Evolutionary conservation across 2,888 invertebrate species (phyloP).

Genomic region (Hermaeophaga mercurialis): DNA sequence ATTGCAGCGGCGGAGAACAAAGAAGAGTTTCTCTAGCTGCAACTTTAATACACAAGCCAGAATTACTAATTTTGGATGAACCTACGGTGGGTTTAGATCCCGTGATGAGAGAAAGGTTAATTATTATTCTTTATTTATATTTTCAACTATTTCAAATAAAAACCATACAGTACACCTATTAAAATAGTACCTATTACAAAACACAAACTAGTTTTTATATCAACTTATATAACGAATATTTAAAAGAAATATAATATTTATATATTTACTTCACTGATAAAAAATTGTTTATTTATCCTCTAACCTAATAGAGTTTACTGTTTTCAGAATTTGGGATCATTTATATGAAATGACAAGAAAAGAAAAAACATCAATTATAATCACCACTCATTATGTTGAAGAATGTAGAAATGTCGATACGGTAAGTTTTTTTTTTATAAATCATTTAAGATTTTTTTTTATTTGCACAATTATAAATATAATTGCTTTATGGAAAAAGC

Average conservation of each 20-base stretch:
- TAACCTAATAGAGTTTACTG: no score
- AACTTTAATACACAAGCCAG: constrained; percentile 86
- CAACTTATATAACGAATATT: no score
- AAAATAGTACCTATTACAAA: no score
- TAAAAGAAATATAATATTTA: no score
- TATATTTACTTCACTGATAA: no score
- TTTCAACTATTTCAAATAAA: no score
- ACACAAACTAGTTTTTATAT: no score
- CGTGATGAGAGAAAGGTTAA: constrained; percentile 77
- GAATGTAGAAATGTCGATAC: constrained; percentile 83
- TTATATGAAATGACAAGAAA: constrained; percentile 73
- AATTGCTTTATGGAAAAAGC: no score
- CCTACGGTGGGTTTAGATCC: constrained; percentile 94
- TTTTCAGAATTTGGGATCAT: constrained; percentile 84
- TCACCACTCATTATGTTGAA: constrained; percentile 95
- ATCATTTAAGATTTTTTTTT: no score
- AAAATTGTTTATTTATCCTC: no score
- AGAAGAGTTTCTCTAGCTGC: constrained; percentile 87
- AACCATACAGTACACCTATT: no score
- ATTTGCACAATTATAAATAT: no score
- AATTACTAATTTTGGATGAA: constrained; percentile 87
- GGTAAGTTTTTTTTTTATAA: constrained; percentile 61
- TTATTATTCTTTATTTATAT: background rate
- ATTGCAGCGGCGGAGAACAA: constrained; percentile 89
- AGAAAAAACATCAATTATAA: constrained; percentile 79